Percentiles rank a stretch among this genome's conserved stretches.
Conservation (phyloP, 2,888 invertebrate species). For the Nowickia ferox region DNA sequence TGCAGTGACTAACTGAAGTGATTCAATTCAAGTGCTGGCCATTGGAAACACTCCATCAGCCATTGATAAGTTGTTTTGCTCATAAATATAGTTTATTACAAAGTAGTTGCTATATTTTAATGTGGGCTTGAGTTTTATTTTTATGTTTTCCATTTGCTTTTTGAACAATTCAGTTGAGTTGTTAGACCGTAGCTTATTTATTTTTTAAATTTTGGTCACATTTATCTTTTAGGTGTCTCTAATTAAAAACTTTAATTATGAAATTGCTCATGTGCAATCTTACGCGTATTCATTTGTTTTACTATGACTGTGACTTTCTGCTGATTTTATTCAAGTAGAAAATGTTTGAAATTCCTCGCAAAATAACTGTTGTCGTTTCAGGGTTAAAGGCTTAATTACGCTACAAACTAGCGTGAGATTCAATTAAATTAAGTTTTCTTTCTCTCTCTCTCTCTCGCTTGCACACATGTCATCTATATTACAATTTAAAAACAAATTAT, state of each 20-base stretch:
- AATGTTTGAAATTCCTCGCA: slow-evolving; percentile 58
- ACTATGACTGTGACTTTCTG: slow-evolving; percentile 29
- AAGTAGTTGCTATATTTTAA: slow-evolving; percentile 31
- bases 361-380: slow-evolving; percentile 61
- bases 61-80: slow-evolving; percentile 55
- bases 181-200: slow-evolving; percentile 1
- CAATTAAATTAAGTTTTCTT: neutral
- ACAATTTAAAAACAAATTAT: slow-evolving; percentile 50
- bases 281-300: slow-evolving; percentile 12
- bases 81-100: slow-evolving; percentile 26
- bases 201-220: slow-evolving; percentile 28
- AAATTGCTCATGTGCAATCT: slow-evolving; percentile 41
- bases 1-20: slow-evolving; percentile 51
- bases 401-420: slow-evolving; percentile 59
- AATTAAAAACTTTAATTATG: slow-evolving; percentile 64
- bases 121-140: slow-evolving; percentile 13
- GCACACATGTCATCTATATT: slow-evolving; percentile 40
- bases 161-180: slow-evolving; percentile 28
- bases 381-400: slow-evolving; percentile 66
- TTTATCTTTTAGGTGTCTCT: slow-evolving; percentile 61
- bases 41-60: slow-evolving; percentile 7
- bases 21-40: slow-evolving; percentile 44
- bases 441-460: slow-evolving; percentile 5
- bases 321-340: slow-evolving; percentile 2
- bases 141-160: neutral